Evolutionary conservation across 2,888 invertebrate species (phyloP), one percentile per base, ranked within the genome.

Genomic region (Ophioninae sp.): DNA sequence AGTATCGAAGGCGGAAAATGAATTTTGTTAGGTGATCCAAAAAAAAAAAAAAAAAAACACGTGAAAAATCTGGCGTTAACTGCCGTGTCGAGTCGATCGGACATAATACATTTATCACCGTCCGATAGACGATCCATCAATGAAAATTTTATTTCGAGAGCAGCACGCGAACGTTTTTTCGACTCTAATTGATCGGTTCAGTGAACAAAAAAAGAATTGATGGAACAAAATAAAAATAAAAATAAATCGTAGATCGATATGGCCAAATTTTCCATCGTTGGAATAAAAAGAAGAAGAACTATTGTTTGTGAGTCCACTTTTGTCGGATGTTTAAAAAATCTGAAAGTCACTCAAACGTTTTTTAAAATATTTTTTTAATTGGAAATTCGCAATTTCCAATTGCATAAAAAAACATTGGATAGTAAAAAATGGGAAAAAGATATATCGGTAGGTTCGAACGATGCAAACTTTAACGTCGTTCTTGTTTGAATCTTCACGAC

Each of bases 91-190:
- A 59, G 6, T 41, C 61, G 30, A 17, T 50, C 44, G 23, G 23
- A 56, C 50, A 68, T 67, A 72, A 69, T 79, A 62, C 67, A 56
- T 79, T 69, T 75, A 68, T 82, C 39, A 67, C 82, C 75, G 68
- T 41, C 80, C 74, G 57, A 64, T 37, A 56, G 37, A n/a, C 68
- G 13, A 39, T 61, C 64, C 44, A 68, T 56, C 76, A 50, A 57
- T 39, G 10, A 70, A 50, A 82, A 74, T 70, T 59, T 64, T 68
- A 7, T 69, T 62, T 39, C 65, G 57, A 72, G 70, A 41, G 30
- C n/a, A 13, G 20, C 65, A 41, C 56, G 17, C 17, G 37, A 68
- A 80, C 20, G 10, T 82, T 78, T 73, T 30, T 72, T 69, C 57
- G 6, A 23, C 65, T 50, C 64, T 79, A 76, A 79, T 79, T 56